A percentile compares a stretch with the other conserved stretches of the same genome.
Conservation (phyloP, 2,888 invertebrate species). For the Dolichopus griseipennis region DNA sequence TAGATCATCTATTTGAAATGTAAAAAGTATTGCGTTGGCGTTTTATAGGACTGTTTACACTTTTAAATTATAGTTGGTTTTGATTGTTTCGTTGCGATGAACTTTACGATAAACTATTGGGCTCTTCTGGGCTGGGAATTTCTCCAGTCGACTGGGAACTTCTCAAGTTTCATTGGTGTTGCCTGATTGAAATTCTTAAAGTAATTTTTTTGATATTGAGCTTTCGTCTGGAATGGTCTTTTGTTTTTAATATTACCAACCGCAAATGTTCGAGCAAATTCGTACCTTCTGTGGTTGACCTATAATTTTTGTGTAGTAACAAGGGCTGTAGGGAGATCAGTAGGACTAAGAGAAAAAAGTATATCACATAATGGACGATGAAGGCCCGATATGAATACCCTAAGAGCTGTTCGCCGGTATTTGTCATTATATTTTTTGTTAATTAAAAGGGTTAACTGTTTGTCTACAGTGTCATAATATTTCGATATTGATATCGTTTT, state of each 20-base stretch:
- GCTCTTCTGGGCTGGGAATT: neutral
- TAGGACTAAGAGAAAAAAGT: constrained; percentile 19
- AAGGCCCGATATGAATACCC: constrained; percentile 13
- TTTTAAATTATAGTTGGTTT: neutral
- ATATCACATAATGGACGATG: constrained; percentile 17
- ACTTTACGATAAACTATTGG: neutral
- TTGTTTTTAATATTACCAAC: neutral
- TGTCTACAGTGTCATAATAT: constrained; percentile 22
- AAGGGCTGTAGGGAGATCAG: constrained; percentile 19
- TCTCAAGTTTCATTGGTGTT: neutral
- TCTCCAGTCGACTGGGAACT: too few relatives aligned
- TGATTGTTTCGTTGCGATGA: neutral
- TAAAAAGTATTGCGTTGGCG: neutral
- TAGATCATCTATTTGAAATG: neutral
- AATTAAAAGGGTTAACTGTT: constrained; percentile 20
- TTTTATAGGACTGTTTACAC: neutral
- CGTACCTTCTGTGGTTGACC: constrained; percentile 16
- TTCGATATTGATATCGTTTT: too few relatives aligned
- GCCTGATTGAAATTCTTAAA: neutral
- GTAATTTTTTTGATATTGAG: too few relatives aligned
- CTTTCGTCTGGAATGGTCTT: neutral
- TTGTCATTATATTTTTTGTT: constrained; percentile 21
- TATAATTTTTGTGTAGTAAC: constrained; percentile 20
- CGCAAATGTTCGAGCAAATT: constrained; percentile 12
- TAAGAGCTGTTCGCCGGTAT: constrained; percentile 19